phyloP scores from a whole-genome alignment of 2,888 invertebrate genomes.

The Brachypalpus laphriformis region DNA sequence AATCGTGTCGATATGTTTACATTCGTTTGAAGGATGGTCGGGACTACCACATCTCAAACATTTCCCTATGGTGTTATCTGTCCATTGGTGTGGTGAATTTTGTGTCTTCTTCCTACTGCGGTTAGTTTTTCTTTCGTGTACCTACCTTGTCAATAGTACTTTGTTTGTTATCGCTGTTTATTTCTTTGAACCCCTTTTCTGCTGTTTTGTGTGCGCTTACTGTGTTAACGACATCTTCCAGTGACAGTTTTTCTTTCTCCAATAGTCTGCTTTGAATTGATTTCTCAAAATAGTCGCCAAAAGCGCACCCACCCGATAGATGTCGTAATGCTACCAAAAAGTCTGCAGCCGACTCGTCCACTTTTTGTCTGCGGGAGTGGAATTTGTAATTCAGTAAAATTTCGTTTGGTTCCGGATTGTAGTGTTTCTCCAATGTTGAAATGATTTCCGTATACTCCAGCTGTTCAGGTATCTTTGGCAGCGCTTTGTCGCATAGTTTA shows the following conservation, averaged over 20 bases:
- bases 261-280: not conserved
- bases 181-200: not conserved
- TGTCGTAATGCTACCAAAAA: not conserved
- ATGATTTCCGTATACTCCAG: not conserved
- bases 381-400: slow-evolving; percentile 4
- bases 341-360: not conserved
- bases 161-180: not conserved
- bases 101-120: not conserved
- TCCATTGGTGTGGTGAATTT: not conserved
- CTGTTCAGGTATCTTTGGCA: not conserved
- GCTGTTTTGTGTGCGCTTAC: not conserved
- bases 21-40: slow-evolving; percentile 3
- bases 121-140: not conserved
- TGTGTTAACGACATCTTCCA: not conserved
- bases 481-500: not conserved
- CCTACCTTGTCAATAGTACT: not conserved
- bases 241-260: not conserved
- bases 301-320: not conserved
- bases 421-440: not conserved
- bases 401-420: slow-evolving; percentile 8
- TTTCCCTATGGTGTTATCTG: no score
- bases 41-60: slow-evolving; percentile 2
- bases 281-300: not conserved
- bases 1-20: not conserved
- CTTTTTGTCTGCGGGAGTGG: not conserved